Evolutionary conservation across 30 jellyfish, hydroid and myxozoan species (phyloP).

Genomic region (Aurelia aurita): DNA sequence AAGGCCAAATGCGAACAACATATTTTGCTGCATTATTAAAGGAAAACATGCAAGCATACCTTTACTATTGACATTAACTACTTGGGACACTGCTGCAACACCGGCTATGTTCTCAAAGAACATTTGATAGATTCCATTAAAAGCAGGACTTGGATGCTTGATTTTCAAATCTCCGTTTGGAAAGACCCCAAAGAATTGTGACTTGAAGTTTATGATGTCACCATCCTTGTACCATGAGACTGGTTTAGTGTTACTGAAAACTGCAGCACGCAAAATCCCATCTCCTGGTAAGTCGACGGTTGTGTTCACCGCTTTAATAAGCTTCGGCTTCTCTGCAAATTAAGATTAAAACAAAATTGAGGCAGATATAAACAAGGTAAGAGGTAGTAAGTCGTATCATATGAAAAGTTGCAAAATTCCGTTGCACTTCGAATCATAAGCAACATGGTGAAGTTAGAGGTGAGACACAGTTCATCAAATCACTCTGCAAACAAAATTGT

Average conservation of each 20-base stretch:
- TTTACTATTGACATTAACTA: background rate
- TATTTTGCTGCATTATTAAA: too few relatives aligned
- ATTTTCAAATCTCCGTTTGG: constrained; percentile 7
- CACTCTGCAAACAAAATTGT: too few relatives aligned
- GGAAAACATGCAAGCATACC: too few relatives aligned
- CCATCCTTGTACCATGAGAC: constrained; percentile 46
- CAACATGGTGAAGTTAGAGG: too few relatives aligned
- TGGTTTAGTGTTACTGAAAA: background rate
- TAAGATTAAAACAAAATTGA: too few relatives aligned
- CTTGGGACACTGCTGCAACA: background rate
- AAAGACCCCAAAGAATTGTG: background rate
- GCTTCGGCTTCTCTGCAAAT: constrained; percentile 27
- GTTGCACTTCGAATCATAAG: too few relatives aligned
- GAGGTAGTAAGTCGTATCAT: too few relatives aligned
- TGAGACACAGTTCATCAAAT: too few relatives aligned
- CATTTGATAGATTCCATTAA: too few relatives aligned
- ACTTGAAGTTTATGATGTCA: background rate
- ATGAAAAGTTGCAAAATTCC: too few relatives aligned
- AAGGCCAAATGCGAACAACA: too few relatives aligned
- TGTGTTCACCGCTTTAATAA: background rate
- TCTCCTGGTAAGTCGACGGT: background rate
- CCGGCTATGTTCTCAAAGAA: constrained; percentile 24
- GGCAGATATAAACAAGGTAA: too few relatives aligned
- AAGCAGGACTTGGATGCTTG: constrained; percentile 13
- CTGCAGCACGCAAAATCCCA: constrained; percentile 11